phyloP scores from a whole-genome alignment of 2,113 vertebrate species.

The Jacana jacana region DNA sequence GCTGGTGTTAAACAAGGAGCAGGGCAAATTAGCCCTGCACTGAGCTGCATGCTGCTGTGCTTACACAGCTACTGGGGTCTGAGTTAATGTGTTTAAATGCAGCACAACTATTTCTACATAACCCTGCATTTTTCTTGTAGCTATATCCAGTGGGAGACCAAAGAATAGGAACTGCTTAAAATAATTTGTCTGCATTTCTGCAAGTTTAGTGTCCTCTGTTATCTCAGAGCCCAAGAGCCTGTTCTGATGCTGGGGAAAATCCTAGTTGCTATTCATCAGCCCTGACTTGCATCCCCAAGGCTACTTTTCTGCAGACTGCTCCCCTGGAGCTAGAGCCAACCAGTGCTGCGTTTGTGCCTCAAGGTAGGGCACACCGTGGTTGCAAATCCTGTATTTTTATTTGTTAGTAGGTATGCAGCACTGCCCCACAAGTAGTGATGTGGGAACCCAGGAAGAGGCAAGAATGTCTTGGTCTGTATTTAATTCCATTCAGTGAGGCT shows the following conservation, averaged over 20 bases:
- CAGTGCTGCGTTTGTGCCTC: neutral
- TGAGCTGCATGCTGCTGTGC: neutral
- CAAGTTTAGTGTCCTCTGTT: neutral
- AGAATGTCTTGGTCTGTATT: neutral
- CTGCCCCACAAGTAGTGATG: neutral
- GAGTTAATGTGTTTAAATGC: conserved; percentile 9
- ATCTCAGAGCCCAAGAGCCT: neutral
- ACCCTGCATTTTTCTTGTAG: neutral
- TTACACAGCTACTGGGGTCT: neutral
- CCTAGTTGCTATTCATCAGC: neutral
- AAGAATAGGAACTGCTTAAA: neutral
- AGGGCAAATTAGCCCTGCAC: conserved; percentile 13
- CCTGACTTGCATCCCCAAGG: neutral
- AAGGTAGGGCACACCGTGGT: neutral
- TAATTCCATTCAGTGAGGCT: neutral
- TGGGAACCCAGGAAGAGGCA: neutral
- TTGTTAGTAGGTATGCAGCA: neutral
- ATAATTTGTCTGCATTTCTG: neutral
- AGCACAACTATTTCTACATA: neutral
- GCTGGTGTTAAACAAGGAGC: conserved; percentile 33
- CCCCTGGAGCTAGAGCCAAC: neutral
- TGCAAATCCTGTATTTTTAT: neutral
- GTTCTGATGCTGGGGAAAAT: neutral
- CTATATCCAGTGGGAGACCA: neutral
- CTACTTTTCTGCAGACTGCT: neutral